These are phyloP conservation scores for Betta splendens DNA, from an alignment of 2,797 vertebrate species.

Conservation along the genomic window DNA sequence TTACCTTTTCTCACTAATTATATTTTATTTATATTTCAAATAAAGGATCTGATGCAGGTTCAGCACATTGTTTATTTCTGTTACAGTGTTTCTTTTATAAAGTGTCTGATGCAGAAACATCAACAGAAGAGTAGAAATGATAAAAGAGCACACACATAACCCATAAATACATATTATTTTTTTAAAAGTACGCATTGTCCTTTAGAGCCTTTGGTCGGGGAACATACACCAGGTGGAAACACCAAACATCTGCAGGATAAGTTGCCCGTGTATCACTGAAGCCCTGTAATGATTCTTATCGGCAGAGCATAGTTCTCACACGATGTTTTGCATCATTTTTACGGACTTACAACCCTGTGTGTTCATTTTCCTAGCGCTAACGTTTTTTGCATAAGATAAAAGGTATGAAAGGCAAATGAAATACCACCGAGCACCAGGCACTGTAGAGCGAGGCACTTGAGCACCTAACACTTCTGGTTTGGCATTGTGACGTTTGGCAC, in stretches of 20 bases:
- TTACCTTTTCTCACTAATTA: background rate
- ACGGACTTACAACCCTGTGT: slow-evolving; percentile 27
- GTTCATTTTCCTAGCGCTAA: slow-evolving; percentile 38
- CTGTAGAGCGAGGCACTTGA: slow-evolving; percentile 91
- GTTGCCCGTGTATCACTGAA: slow-evolving; percentile 59
- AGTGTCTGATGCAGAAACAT: slow-evolving; percentile 74
- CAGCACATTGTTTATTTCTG: slow-evolving; percentile 70
- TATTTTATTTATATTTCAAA: background rate
- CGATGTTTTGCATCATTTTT: slow-evolving; percentile 52
- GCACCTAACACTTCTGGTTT: slow-evolving; percentile 76
- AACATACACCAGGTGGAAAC: slow-evolving; percentile 57
- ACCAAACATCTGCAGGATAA: slow-evolving; percentile 49
- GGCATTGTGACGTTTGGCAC: slow-evolving; percentile 75
- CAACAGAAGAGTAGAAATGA: slow-evolving; percentile 73
- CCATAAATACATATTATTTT: slow-evolving; percentile 70
- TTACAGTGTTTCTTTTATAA: slow-evolving; percentile 75
- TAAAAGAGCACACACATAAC: slow-evolving; percentile 62
- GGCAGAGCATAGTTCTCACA: slow-evolving; percentile 45
- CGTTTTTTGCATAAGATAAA: slow-evolving; percentile 76
- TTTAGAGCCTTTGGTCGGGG: slow-evolving; percentile 75
- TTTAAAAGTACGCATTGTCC: slow-evolving; percentile 66
- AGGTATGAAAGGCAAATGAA: slow-evolving; percentile 77
- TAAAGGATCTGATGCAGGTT: slow-evolving; percentile 25
- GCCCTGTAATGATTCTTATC: slow-evolving; percentile 52
- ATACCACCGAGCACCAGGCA: slow-evolving; percentile 78